Evolutionary conservation across 1,140 invertebrate genomes (phyloP).

Genomic region (Brachionus plicatilis): DNA sequence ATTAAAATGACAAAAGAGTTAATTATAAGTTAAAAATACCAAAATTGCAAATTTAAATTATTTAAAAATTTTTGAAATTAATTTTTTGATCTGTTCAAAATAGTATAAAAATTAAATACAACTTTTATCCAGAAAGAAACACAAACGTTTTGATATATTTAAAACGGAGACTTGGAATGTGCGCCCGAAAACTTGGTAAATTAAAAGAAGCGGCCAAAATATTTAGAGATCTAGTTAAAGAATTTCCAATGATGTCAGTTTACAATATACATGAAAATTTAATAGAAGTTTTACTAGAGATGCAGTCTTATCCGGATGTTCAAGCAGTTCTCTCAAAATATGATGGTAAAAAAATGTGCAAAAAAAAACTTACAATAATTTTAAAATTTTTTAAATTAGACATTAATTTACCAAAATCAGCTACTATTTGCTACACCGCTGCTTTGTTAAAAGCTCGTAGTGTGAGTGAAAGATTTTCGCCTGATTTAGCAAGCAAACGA

Average conservation of each 20-base stretch:
- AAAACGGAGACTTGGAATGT: constrained; percentile 88
- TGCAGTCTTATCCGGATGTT: constrained; percentile 92
- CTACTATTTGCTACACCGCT: constrained; percentile 92
- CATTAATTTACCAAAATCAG: constrained; percentile 86
- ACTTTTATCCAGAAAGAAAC: constrained; percentile 64
- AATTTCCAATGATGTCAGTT: constrained; percentile 91
- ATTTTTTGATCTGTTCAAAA: background rate
- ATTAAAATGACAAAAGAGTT: too few species aligned
- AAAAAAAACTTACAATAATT: background rate
- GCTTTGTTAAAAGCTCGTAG: constrained; percentile 84
- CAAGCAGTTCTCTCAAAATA: constrained; percentile 92
- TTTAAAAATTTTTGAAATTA: too few species aligned
- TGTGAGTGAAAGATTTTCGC: constrained; percentile 78
- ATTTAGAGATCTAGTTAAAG: constrained; percentile 88
- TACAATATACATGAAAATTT: constrained; percentile 95
- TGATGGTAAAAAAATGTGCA: constrained; percentile 61
- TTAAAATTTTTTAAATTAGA: constrained; percentile 58
- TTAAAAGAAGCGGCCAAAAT: constrained; percentile 92
- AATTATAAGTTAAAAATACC: too few species aligned
- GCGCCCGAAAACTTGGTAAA: constrained; percentile 79
- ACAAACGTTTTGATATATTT: constrained; percentile 93
- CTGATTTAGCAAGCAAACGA: constrained; percentile 77
- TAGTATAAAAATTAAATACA: constrained; percentile 19
- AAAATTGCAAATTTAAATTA: too few species aligned
- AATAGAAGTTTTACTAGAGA: constrained; percentile 86